Evolutionary conservation across 1,140 invertebrate species (phyloP).

Genomic region (Ceratina japonica): DNA sequence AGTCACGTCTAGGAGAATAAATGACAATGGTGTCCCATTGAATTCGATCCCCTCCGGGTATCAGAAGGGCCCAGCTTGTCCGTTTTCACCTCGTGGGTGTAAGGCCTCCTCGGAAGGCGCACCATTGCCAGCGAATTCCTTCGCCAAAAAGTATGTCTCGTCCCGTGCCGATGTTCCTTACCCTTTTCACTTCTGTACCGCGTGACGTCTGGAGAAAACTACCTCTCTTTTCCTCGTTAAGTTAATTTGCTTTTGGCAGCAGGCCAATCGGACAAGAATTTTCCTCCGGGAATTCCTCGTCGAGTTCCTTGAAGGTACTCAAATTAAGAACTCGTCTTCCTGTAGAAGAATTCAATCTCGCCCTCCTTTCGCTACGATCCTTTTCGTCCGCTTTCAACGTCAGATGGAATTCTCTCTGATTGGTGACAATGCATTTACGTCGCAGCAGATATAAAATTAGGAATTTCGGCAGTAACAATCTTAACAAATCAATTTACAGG

Average conservation of each 20-base stretch:
- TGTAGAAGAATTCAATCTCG: constrained; percentile 41
- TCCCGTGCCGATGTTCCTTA: constrained; percentile 7
- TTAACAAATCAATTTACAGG: no score
- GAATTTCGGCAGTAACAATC: no score
- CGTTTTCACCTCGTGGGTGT: constrained; percentile 47
- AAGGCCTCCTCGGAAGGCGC: constrained; percentile 27
- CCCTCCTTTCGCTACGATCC: constrained; percentile 6
- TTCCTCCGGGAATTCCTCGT: constrained; percentile 15
- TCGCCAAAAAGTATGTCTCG: constrained; percentile 38
- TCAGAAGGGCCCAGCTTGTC: constrained; percentile 33
- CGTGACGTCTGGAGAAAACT: constrained; percentile 61
- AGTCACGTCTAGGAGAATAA: constrained; percentile 66
- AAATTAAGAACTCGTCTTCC: constrained; percentile 42
- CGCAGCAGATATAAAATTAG: no score
- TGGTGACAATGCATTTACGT: background rate
- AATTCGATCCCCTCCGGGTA: constrained; percentile 48
- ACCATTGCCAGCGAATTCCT: constrained; percentile 51
- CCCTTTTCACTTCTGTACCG: constrained; percentile 18
- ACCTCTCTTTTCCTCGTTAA: constrained; percentile 63
- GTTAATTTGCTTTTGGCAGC: constrained; percentile 67
- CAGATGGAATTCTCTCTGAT: background rate
- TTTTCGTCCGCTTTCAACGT: background rate
- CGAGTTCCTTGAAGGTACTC: constrained; percentile 26
- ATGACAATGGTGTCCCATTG: constrained; percentile 66
- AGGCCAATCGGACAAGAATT: constrained; percentile 53